Percentiles rank a stretch among this genome's conserved stretches.
phyloP scores from a whole-genome alignment of 1,140 invertebrate genomes.

The Bombus superbus region DNA sequence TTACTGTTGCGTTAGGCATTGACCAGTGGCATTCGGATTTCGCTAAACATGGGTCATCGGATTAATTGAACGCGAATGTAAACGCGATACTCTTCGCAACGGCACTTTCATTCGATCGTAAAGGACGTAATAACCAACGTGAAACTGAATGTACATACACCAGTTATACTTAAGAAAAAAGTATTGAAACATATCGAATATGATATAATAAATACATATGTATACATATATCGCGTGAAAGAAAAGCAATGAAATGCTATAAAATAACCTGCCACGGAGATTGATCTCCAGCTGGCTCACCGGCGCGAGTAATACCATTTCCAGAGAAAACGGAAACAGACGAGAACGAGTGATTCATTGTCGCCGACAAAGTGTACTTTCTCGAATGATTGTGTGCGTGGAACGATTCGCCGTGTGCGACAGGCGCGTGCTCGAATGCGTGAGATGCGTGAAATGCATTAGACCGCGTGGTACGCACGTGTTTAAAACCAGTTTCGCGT shows the following conservation, averaged over 20 bases:
- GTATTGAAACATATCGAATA: too few relatives aligned
- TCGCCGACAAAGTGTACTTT: slow-evolving; percentile 1
- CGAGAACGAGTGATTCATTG: slow-evolving; percentile 7
- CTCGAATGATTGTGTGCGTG: neutral
- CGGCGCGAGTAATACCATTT: neutral
- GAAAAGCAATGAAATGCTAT: neutral
- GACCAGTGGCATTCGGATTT: neutral
- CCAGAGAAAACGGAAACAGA: slow-evolving; percentile 27
- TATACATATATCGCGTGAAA: neutral
- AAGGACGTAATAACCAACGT: neutral
- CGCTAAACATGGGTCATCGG: neutral
- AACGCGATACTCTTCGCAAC: neutral
- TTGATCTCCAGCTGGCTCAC: neutral
- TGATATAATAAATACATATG: too few relatives aligned
- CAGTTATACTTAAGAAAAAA: neutral
- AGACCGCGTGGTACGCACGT: slow-evolving; percentile 57
- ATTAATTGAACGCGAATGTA: slow-evolving; percentile 12
- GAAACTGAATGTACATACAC: neutral
- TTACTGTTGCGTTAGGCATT: neutral
- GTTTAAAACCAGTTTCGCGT: slow-evolving; percentile 61
- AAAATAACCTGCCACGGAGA: neutral
- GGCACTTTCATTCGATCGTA: neutral
- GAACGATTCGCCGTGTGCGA: slow-evolving; percentile 5
- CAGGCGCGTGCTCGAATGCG: slow-evolving; percentile 61
- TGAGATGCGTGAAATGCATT: slow-evolving; percentile 52